phyloP scores from a whole-genome alignment of 2,888 invertebrate species.

The Beris morrisii region DNA sequence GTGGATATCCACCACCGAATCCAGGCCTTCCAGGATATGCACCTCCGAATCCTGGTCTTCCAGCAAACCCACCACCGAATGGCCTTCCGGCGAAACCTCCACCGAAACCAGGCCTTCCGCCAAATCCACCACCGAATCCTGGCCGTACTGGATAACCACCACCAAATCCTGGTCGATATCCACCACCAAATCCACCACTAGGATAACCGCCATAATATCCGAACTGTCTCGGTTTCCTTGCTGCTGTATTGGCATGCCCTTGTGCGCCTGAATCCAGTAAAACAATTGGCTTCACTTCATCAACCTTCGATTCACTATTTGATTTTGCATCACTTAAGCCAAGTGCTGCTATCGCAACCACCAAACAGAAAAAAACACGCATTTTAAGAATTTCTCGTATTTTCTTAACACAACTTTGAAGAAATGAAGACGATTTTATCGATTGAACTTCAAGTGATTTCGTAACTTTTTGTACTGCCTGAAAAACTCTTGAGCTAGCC shows the following conservation, averaged over 20 bases:
- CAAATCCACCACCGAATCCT: slow-evolving; percentile 1
- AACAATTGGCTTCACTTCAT: neutral
- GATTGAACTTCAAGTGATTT: slow-evolving; percentile 1
- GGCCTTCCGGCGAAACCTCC: slow-evolving; percentile 1
- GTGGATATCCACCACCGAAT: neutral
- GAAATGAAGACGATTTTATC: neutral
- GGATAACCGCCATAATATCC: slow-evolving; percentile 12
- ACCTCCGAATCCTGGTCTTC: neutral
- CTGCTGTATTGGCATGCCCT: slow-evolving; percentile 3
- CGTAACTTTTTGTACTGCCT: slow-evolving; percentile 8
- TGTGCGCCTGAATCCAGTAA: neutral
- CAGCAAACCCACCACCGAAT: neutral
- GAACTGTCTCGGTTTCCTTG: slow-evolving; percentile 9
- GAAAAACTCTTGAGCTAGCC: neutral
- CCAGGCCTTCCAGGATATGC: neutral
- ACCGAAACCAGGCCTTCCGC: neutral
- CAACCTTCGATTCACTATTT: neutral
- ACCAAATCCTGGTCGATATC: slow-evolving; percentile 17
- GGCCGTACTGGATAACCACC: slow-evolving; percentile 3
- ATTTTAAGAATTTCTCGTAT: no score
- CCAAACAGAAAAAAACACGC: neutral
- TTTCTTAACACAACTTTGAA: neutral
- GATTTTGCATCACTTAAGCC: neutral
- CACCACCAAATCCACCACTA: slow-evolving; percentile 12
- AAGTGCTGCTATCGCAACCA: neutral